phyloP scores from a whole-genome alignment of 53 echinoderm and acorn worm genomes.

The Paelopatides confundens region DNA sequence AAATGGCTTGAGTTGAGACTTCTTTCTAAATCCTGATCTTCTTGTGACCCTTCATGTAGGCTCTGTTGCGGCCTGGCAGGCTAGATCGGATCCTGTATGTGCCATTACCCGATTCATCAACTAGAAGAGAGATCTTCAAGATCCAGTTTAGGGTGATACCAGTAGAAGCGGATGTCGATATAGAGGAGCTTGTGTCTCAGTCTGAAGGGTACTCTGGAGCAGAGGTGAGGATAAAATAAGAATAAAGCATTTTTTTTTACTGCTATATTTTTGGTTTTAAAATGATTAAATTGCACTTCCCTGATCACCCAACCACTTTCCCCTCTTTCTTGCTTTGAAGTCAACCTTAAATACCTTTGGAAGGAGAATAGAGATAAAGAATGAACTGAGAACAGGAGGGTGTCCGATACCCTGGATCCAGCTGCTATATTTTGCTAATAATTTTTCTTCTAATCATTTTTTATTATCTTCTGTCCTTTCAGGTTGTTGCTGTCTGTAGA shows the following conservation, averaged over 20 bases:
- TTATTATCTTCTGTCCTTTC: neutral
- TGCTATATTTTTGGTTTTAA: too few relatives aligned
- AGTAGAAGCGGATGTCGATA: slow-evolving; percentile 64
- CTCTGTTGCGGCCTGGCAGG: slow-evolving; percentile 90
- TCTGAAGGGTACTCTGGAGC: slow-evolving; percentile 91
- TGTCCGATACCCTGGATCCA: too few relatives aligned
- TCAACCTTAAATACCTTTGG: too few relatives aligned
- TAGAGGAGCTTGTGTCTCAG: slow-evolving; percentile 66
- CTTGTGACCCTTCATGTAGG: slow-evolving; percentile 50
- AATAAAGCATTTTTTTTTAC: too few relatives aligned
- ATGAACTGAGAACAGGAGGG: neutral
- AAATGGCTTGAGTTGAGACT: too few relatives aligned
- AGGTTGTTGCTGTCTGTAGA: slow-evolving; percentile 95
- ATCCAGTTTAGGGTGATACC: slow-evolving; percentile 94
- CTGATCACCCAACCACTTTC: too few relatives aligned
- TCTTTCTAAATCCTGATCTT: too few relatives aligned
- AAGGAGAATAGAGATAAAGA: neutral
- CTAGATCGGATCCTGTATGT: slow-evolving; percentile 94
- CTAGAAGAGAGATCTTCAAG: slow-evolving; percentile 82
- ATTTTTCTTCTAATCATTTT: neutral
- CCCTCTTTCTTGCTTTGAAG: too few relatives aligned
- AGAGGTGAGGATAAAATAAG: slow-evolving; percentile 71
- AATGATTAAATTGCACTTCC: too few relatives aligned
- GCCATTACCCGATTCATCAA: slow-evolving; percentile 78
- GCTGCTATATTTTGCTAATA: neutral